Evolutionary conservation across 2,888 invertebrate genomes (phyloP).

Genomic region (Thera britannica): DNA sequence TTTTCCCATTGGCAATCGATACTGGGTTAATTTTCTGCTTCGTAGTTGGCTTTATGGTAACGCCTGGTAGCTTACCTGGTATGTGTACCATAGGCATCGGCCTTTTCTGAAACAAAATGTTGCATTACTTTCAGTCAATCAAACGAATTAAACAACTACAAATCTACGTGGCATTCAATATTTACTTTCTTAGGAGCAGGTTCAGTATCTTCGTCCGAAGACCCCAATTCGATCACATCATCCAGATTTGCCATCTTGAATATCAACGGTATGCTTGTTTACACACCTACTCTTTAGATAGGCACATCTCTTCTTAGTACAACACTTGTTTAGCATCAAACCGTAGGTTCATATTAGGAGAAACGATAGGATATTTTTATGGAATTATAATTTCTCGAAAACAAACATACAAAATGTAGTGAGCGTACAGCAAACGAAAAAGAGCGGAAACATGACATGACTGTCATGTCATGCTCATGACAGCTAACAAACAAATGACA

Average conservation of each 20-base stretch:
- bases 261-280: background rate
- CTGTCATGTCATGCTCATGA: too few relatives aligned
- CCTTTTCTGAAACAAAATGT: conserved; percentile 62
- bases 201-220: conserved; percentile 75
- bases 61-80: conserved; percentile 59
- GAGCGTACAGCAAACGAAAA: background rate
- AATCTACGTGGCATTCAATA: conserved; percentile 8
- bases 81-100: conserved; percentile 71
- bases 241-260: conserved; percentile 65
- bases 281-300: background rate
- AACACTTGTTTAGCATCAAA: background rate
- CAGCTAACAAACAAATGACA: too few relatives aligned
- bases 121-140: background rate
- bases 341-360: background rate
- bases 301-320: background rate
- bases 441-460: background rate
- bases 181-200: conserved; percentile 72
- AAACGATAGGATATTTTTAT: too few relatives aligned
- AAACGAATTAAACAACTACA: background rate
- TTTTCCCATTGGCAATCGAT: conserved; percentile 40
- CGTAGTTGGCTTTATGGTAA: conserved; percentile 60
- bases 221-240: conserved; percentile 77
- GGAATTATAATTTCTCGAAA: background rate
- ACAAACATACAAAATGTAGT: background rate
- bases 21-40: conserved; percentile 41